A percentile compares a stretch with the other conserved stretches of the same genome.
Evolutionary conservation across 2,797 vertebrate species (phyloP).

Genomic region (Harpagifer antarcticus): DNA sequence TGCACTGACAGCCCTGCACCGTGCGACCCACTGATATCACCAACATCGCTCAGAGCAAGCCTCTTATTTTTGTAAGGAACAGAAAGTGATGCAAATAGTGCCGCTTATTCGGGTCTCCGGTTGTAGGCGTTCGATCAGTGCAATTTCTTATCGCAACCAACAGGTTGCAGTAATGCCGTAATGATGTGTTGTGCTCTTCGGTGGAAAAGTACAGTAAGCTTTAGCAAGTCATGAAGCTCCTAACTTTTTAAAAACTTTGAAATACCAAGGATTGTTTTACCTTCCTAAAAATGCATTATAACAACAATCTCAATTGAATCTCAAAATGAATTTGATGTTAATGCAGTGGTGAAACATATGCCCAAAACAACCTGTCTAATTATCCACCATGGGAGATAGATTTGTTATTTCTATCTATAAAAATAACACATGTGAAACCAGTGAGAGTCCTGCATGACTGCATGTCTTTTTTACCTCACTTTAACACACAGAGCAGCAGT

Average conservation of each 20-base stretch:
- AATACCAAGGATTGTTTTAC: fast-evolving
- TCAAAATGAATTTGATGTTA: neutral
- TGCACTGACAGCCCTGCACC: conserved; percentile 25
- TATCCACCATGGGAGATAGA: neutral
- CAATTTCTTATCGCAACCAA: conserved; percentile 74
- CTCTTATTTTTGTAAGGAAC: neutral
- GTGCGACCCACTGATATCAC: neutral
- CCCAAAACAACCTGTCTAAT: conserved; percentile 3
- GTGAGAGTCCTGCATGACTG: neutral
- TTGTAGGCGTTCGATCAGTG: conserved; percentile 53
- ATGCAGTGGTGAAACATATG: neutral
- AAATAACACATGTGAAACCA: no score
- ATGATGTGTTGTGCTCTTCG: neutral
- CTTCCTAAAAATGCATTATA: neutral
- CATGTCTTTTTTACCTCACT: neutral
- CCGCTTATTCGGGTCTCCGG: conserved; percentile 5
- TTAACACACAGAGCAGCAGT: neutral
- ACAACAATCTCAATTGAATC: no score
- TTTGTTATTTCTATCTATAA: no score
- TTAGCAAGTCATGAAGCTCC: conserved; percentile 18
- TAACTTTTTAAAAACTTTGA: conserved; percentile 36
- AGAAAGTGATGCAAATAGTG: conserved; percentile 38
- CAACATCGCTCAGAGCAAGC: neutral
- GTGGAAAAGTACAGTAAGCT: conserved; percentile 34
- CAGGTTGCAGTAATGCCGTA: conserved; percentile 82